phyloP scores from a whole-genome alignment of 2,888 invertebrate species.

The Parnassius apollo region DNA sequence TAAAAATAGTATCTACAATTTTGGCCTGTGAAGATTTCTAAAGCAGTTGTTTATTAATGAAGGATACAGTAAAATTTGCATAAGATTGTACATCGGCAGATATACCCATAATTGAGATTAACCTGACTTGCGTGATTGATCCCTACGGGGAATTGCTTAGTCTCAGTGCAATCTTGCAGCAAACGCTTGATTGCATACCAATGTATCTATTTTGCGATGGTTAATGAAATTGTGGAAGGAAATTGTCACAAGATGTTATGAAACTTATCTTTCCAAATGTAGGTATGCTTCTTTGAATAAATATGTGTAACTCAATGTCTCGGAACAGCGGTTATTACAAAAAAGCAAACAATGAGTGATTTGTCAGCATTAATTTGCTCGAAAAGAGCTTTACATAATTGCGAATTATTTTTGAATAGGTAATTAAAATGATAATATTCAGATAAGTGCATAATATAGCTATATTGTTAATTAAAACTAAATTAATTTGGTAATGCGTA shows the following conservation, averaged over 20 bases:
- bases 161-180: constrained; percentile 37
- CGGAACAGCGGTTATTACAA: constrained; percentile 3
- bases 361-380: constrained; percentile 20
- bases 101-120: constrained; percentile 50
- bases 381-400: constrained; percentile 14
- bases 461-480: constrained; percentile 17
- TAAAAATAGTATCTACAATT: too few species aligned
- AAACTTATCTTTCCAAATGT: constrained; percentile 7
- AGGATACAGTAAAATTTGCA: too few species aligned
- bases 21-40: too few species aligned
- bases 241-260: constrained; percentile 15
- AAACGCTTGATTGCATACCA: constrained; percentile 34
- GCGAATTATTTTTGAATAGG: constrained; percentile 15
- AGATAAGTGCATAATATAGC: constrained; percentile 14
- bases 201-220: constrained; percentile 9
- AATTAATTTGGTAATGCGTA: not conserved
- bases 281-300: not conserved
- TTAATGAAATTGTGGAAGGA: constrained; percentile 17
- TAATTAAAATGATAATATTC: constrained; percentile 15
- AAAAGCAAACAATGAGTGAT: constrained; percentile 20
- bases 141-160: constrained; percentile 59
- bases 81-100: constrained; percentile 44
- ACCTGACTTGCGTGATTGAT: constrained; percentile 59
- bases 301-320: constrained; percentile 14
- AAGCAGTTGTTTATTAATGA: too few species aligned